A percentile compares a stretch with the other conserved stretches of the same genome.
These are phyloP conservation scores for Perca schrenkii DNA, from an alignment of 2,113 vertebrate genomes.

Conservation along the genomic window DNA sequence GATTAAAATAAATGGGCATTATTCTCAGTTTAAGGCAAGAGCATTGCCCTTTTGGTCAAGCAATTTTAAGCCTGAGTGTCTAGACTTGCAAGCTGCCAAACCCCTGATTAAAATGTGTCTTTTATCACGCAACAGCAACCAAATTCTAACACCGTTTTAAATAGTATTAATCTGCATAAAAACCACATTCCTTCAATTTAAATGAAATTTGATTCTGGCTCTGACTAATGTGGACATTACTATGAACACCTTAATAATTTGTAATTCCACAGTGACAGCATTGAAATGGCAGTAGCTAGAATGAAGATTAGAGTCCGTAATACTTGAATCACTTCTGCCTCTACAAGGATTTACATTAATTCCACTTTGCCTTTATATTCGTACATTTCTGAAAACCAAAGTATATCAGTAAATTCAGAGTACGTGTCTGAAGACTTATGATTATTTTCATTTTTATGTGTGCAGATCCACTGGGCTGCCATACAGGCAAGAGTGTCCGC, in stretches of 20 bases:
- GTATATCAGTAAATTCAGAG: slow-evolving; percentile 13
- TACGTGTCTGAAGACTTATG: slow-evolving; percentile 17
- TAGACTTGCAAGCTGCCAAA: slow-evolving; percentile 42
- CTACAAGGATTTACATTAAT: slow-evolving; percentile 52
- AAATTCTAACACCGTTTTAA: slow-evolving; percentile 11
- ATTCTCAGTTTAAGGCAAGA: background rate
- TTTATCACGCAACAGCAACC: background rate
- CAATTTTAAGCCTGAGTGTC: slow-evolving; percentile 15
- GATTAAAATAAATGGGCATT: slow-evolving; percentile 6
- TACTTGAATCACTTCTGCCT: slow-evolving; percentile 27
- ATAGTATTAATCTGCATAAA: slow-evolving; percentile 14
- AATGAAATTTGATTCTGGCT: slow-evolving; percentile 28
- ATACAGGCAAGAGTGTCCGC: background rate
- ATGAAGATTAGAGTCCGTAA: slow-evolving; percentile 51
- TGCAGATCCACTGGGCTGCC: background rate
- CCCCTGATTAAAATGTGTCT: slow-evolving; percentile 56
- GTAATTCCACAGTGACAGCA: slow-evolving; percentile 31
- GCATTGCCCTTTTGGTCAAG: slow-evolving; percentile 24
- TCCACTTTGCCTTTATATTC: slow-evolving; percentile 55
- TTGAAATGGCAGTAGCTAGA: slow-evolving; percentile 32
- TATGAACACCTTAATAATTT: slow-evolving; percentile 53
- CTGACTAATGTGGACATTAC: slow-evolving; percentile 55
- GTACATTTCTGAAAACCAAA: slow-evolving; percentile 20
- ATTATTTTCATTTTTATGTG: slow-evolving; percentile 8
- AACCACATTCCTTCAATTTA: slow-evolving; percentile 23